Conservation (phyloP, 2,888 invertebrate genomes). For the Nephrotoma guestfalica region DNA sequence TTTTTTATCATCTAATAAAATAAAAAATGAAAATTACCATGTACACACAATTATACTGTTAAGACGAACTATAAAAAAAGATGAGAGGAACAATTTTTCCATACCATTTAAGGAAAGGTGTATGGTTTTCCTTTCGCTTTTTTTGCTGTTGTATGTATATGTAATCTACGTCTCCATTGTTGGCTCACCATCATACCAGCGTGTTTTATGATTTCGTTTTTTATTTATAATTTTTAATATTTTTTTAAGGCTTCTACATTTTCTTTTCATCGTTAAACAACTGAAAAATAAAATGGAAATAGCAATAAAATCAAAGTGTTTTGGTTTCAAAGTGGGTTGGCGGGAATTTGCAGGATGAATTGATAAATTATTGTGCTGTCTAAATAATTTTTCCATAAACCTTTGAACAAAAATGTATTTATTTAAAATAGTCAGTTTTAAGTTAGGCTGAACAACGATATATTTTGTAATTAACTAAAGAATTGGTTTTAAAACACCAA, state of each 20-base stretch:
- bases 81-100: background rate
- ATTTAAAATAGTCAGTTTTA: too few relatives aligned
- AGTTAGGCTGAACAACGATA: too few relatives aligned
- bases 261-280: background rate
- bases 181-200: background rate
- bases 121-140: background rate
- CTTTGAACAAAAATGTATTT: too few relatives aligned
- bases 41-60: background rate
- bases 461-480: too few relatives aligned
- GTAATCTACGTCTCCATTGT: background rate
- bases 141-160: background rate
- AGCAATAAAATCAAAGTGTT: background rate
- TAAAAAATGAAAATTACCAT: background rate
- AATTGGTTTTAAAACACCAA: too few relatives aligned
- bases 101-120: background rate
- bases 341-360: background rate
- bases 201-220: background rate
- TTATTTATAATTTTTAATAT: background rate
- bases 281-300: background rate
- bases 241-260: background rate
- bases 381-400: background rate
- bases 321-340: background rate
- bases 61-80: background rate
- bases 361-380: background rate
- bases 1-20: background rate